Evolutionary conservation across 2,888 invertebrate species (phyloP).

Genomic region (Nematopogon swammerdamellus): DNA sequence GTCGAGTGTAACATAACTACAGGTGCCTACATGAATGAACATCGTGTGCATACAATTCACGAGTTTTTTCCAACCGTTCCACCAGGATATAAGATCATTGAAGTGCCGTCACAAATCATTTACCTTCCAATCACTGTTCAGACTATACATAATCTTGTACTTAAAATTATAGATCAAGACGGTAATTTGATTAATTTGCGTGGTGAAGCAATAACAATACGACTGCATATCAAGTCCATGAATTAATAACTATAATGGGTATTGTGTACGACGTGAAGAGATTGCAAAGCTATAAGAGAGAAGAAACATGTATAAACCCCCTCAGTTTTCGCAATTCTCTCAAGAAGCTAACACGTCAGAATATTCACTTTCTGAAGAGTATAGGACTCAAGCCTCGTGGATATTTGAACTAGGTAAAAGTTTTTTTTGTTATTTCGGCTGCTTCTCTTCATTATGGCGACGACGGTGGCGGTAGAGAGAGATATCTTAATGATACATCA

Average conservation of each 20-base stretch:
- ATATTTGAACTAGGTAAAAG: no score
- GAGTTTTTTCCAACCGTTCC: conserved; percentile 6
- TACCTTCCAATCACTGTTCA: conserved; percentile 1
- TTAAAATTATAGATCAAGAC: not conserved
- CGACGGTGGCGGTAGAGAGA: no score
- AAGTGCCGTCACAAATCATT: not conserved
- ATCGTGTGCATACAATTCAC: conserved; percentile 4
- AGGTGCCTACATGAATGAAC: no score
- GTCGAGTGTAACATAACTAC: no score
- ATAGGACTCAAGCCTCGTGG: no score
- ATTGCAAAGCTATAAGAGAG: conserved; percentile 13
- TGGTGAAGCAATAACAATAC: not conserved
- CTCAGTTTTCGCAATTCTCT: conserved; percentile 9
- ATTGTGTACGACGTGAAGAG: conserved; percentile 11
- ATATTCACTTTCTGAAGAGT: conserved; percentile 3
- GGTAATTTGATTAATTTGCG: no score
- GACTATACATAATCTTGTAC: conserved; percentile 8
- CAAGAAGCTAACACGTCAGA: conserved; percentile 16
- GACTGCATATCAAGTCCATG: not conserved
- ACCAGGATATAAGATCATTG: conserved; percentile 1
- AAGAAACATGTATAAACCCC: no score
- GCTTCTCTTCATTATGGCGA: no score
- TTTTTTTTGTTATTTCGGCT: no score
- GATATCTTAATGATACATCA: conserved; percentile 10
- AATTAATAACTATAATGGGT: not conserved